phyloP scores from a whole-genome alignment of 1,140 invertebrate species.

The Tyrophagus putrescentiae region DNA sequence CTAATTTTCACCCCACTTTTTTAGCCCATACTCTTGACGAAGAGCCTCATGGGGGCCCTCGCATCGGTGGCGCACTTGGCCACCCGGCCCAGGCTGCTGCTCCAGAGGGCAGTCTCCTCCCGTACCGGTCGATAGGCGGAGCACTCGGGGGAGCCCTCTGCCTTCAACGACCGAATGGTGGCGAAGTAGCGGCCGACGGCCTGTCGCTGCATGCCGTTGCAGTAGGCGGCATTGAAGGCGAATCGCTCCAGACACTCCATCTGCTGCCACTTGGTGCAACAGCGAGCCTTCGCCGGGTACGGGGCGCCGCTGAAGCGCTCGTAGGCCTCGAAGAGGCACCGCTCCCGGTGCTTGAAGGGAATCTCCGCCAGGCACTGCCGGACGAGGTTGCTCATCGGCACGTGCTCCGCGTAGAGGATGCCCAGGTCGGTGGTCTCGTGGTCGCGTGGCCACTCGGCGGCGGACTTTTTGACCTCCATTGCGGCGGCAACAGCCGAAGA shows the following conservation, averaged over 20 bases:
- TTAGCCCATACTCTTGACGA: no score
- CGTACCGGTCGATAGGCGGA: neutral
- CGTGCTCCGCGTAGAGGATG: neutral
- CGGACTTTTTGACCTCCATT: neutral
- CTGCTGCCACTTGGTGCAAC: slow-evolving; percentile 9
- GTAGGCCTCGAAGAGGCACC: neutral
- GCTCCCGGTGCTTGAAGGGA: neutral
- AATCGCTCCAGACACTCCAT: slow-evolving; percentile 1
- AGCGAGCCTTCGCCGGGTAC: slow-evolving; percentile 3
- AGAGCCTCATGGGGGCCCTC: no score
- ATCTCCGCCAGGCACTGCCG: neutral
- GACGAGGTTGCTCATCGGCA: slow-evolving; percentile 3
- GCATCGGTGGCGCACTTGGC: neutral
- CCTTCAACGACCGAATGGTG: neutral
- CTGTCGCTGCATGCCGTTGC: neutral
- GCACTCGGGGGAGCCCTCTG: slow-evolving; percentile 7
- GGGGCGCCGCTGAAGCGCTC: neutral
- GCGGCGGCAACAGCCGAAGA: neutral
- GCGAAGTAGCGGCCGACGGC: neutral
- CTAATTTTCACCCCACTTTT: no score
- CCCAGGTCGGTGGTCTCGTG: neutral
- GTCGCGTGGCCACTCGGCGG: neutral
- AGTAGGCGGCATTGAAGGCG: neutral
- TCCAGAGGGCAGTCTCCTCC: neutral
- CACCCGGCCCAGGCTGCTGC: neutral